phyloP scores from a whole-genome alignment of 1,140 invertebrate species.

The Oedothorax gibbosus region DNA sequence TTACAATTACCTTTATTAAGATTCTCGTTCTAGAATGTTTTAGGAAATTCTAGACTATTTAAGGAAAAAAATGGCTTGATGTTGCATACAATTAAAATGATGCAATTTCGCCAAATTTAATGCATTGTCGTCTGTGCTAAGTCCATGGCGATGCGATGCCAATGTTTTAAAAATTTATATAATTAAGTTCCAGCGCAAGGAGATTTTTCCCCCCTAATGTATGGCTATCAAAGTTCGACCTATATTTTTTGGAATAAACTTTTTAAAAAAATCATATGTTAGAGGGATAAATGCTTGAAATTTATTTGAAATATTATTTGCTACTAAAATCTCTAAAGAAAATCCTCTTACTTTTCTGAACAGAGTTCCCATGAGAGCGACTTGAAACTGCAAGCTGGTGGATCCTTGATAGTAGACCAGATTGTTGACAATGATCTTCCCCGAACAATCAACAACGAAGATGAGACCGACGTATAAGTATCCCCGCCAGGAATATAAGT shows the following conservation, averaged over 20 bases:
- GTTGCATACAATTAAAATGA: background rate
- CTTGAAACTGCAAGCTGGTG: slow-evolving; percentile 88
- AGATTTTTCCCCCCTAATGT: background rate
- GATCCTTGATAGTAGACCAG: background rate
- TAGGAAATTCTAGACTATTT: background rate
- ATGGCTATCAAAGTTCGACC: background rate
- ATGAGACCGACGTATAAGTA: slow-evolving; percentile 66
- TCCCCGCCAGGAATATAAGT: slow-evolving; percentile 66
- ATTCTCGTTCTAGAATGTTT: background rate
- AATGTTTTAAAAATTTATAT: background rate
- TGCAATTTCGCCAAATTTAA: background rate
- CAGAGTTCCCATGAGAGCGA: slow-evolving; percentile 90
- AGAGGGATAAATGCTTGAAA: background rate
- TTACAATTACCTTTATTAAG: background rate
- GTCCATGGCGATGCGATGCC: background rate
- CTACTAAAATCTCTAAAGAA: background rate
- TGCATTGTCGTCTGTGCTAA: background rate
- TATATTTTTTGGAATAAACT: background rate
- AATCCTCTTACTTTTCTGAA: slow-evolving; percentile 81
- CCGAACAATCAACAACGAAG: slow-evolving; percentile 64
- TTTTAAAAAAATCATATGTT: background rate
- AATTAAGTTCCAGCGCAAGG: too few species aligned
- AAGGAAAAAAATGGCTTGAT: background rate
- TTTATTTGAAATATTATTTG: background rate
- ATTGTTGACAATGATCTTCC: background rate